Conservation (phyloP, 2,888 invertebrate genomes). For the Tricholauxania praeusta region DNA sequence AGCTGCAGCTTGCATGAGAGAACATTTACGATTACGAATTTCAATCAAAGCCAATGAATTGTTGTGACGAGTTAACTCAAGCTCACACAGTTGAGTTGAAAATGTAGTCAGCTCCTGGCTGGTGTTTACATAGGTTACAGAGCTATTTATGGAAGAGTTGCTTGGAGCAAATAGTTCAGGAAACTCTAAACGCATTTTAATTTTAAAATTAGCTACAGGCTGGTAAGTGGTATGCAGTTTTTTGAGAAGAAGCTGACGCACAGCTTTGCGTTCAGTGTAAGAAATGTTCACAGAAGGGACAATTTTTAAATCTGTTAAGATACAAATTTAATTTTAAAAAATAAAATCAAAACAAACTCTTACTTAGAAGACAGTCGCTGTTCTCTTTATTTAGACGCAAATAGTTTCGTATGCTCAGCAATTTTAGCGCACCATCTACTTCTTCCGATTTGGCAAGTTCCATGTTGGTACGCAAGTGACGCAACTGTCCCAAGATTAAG, state of each 20-base stretch:
- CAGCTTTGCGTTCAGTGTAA: constrained; percentile 61
- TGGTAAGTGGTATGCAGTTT: constrained; percentile 49
- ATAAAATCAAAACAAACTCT: neutral
- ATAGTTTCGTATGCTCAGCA: constrained; percentile 45
- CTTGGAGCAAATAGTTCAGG: constrained; percentile 52
- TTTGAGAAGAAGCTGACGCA: constrained; percentile 49
- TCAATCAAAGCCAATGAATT: constrained; percentile 52
- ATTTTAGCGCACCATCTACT: constrained; percentile 42
- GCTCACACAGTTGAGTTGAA: constrained; percentile 47
- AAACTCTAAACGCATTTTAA: constrained; percentile 53
- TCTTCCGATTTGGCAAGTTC: constrained; percentile 38
- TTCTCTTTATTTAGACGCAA: constrained; percentile 43
- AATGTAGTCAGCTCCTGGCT: neutral
- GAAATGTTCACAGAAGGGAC: constrained; percentile 38
- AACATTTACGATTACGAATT: constrained; percentile 56
- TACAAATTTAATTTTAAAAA: neutral
- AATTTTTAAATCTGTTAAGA: constrained; percentile 38
- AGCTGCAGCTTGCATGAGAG: constrained; percentile 55
- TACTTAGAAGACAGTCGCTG: constrained; percentile 43
- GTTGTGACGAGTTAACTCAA: constrained; percentile 56
- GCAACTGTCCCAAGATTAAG: constrained; percentile 54
- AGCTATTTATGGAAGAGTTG: neutral
- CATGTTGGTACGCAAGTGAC: constrained; percentile 41
- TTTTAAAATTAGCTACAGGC: constrained; percentile 53
- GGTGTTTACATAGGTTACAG: neutral